Conservation (phyloP, 2,888 invertebrate genomes). For the Aphodius sticticus region DNA sequence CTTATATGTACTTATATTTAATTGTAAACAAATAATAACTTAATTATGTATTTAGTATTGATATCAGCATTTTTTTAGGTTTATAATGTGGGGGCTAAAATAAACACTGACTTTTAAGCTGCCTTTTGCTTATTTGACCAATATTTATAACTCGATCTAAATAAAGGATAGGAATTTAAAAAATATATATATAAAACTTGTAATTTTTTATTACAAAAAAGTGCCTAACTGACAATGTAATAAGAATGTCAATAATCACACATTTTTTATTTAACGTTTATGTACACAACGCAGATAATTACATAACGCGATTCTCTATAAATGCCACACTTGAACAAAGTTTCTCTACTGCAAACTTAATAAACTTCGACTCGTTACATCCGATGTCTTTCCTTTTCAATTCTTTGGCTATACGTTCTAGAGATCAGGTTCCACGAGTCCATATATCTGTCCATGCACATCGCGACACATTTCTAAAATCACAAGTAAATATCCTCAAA, state of each 20-base stretch:
- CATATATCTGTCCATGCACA: constrained; percentile 99
- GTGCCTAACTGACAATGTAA: not conserved
- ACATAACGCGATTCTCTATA: not conserved
- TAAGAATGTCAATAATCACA: not conserved
- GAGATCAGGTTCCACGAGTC: constrained; percentile 95
- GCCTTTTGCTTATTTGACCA: too few relatives aligned
- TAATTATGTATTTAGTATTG: too few relatives aligned
- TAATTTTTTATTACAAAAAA: not conserved
- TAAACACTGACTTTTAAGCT: too few relatives aligned
- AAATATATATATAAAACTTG: too few relatives aligned
- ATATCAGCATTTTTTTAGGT: too few relatives aligned
- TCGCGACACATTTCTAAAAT: constrained; percentile 91
- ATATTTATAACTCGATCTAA: too few relatives aligned
- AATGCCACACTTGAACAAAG: not conserved
- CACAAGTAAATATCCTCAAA: not conserved
- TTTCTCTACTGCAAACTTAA: constrained; percentile 9
- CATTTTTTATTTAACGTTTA: not conserved
- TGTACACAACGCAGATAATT: not conserved
- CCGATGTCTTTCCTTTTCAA: constrained; percentile 77
- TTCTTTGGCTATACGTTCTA: constrained; percentile 83
- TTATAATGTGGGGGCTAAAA: too few relatives aligned
- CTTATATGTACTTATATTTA: too few relatives aligned
- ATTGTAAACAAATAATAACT: too few relatives aligned
- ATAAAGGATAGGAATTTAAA: too few relatives aligned
- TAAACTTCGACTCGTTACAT: constrained; percentile 26